Percentiles rank a stretch among this genome's conserved stretches.
Evolutionary conservation across 2,797 vertebrate genomes (phyloP).

Genomic region (Acanthiza pusilla): DNA sequence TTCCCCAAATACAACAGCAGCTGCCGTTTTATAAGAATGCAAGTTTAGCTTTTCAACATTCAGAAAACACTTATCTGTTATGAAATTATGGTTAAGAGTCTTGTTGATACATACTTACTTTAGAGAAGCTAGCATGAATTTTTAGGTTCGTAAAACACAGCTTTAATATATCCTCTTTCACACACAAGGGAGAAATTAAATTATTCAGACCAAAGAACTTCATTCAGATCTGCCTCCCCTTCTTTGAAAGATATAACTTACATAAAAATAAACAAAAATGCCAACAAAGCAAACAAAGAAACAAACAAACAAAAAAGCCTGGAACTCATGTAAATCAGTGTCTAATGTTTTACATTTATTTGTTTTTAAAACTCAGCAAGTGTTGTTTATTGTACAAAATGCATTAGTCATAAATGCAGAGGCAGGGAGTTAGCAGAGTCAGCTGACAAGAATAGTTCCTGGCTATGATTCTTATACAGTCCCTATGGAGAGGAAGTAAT

Average conservation of each 20-base stretch:
- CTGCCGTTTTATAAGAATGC: neutral
- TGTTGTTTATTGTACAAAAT: conserved; percentile 3
- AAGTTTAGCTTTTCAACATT: neutral
- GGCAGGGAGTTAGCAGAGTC: conserved; percentile 32
- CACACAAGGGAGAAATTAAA: neutral
- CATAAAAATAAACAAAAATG: neutral
- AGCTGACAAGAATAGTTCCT: conserved; percentile 61
- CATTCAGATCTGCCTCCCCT: neutral
- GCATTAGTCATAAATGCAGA: conserved; percentile 41
- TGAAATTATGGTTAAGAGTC: neutral
- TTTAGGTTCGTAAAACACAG: neutral
- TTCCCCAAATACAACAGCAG: neutral
- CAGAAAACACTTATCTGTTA: neutral
- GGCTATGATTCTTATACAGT: conserved; percentile 62
- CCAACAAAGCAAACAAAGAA: neutral
- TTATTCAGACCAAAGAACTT: neutral
- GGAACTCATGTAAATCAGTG: neutral
- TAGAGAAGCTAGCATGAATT: neutral
- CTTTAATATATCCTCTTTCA: neutral
- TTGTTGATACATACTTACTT: neutral
- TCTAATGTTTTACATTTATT: neutral
- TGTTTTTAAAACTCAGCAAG: conserved; percentile 33
- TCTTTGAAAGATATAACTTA: neutral
- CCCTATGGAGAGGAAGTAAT: conserved; percentile 67
- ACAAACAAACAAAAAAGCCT: neutral